Evolutionary conservation across 2,113 vertebrate genomes (phyloP).

Genomic region (Mormyrus lacerda): DNA sequence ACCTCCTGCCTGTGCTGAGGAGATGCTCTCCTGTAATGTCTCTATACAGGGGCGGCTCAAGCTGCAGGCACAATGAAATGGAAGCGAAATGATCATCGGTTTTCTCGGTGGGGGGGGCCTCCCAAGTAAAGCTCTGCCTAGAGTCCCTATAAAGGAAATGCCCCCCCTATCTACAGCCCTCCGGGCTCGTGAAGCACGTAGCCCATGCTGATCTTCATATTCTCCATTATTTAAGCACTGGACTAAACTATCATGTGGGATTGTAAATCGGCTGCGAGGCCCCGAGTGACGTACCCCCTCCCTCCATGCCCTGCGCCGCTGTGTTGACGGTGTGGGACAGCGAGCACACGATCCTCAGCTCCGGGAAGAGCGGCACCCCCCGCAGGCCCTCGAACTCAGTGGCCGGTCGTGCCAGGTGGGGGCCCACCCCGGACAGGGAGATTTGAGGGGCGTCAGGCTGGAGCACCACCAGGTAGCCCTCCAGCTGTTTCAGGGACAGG

Average conservation of each 20-base stretch:
- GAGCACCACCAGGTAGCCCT: slow-evolving; percentile 91
- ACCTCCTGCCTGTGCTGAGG: not conserved
- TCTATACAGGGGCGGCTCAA: not conserved
- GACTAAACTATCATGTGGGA: not conserved
- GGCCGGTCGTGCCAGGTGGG: slow-evolving; percentile 78
- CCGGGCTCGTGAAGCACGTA: not conserved
- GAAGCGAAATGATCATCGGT: not conserved
- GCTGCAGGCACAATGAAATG: not conserved
- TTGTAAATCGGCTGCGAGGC: not conserved
- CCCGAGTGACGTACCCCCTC: slow-evolving; percentile 53
- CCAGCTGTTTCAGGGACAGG: slow-evolving; percentile 83
- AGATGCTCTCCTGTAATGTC: not conserved
- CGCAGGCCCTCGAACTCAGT: slow-evolving; percentile 78
- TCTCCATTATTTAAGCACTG: not conserved
- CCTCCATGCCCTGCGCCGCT: slow-evolving; percentile 68
- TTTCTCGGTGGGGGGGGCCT: not conserved
- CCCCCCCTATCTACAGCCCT: not conserved
- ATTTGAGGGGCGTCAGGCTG: slow-evolving; percentile 95
- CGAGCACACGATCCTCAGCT: slow-evolving; percentile 87
- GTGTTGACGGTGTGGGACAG: slow-evolving; percentile 79
- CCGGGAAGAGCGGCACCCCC: slow-evolving; percentile 84
- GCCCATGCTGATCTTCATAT: not conserved
- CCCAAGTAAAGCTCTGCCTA: not conserved
- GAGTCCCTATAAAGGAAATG: not conserved
- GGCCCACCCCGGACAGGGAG: slow-evolving; percentile 77